Evolutionary conservation across 1,140 invertebrate species (phyloP).

Genomic region (Phocides pigmalion): DNA sequence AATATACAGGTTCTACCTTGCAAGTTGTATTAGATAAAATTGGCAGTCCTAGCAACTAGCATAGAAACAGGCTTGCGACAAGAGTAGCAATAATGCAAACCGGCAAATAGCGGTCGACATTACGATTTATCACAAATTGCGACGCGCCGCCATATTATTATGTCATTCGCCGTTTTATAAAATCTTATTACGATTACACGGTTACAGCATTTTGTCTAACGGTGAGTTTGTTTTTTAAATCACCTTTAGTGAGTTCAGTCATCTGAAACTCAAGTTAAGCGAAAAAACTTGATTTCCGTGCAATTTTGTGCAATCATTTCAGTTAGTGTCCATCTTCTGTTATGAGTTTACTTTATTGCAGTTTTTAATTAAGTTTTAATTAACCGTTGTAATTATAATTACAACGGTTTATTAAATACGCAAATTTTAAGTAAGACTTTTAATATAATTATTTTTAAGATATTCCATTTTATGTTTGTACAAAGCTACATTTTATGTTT

Average conservation of each 20-base stretch:
- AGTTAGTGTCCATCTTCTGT: neutral
- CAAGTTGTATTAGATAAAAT: too few species aligned
- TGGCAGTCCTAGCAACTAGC: neutral
- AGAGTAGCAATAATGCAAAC: neutral
- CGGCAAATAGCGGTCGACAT: neutral
- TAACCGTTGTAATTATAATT: too few species aligned
- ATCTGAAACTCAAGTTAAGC: neutral
- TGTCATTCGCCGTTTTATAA: slow-evolving; percentile 12
- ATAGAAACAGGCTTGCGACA: neutral
- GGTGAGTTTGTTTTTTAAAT: neutral
- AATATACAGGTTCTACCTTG: too few species aligned
- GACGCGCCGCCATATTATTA: slow-evolving; percentile 3
- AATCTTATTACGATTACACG: slow-evolving; percentile 9
- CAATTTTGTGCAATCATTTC: neutral
- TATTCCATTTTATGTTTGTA: too few species aligned
- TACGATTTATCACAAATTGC: slow-evolving; percentile 8
- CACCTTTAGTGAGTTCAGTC: neutral
- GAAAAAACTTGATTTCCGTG: neutral
- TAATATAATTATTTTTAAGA: too few species aligned
- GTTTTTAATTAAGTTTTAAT: too few species aligned
- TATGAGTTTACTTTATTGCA: neutral
- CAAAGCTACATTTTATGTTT: too few species aligned
- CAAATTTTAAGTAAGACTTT: too few species aligned
- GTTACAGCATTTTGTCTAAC: neutral
- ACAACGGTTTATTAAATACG: too few species aligned